These are phyloP conservation scores for Anser brachyrhynchus DNA, from an alignment of 2,113 vertebrate species.

Conservation along the genomic window DNA sequence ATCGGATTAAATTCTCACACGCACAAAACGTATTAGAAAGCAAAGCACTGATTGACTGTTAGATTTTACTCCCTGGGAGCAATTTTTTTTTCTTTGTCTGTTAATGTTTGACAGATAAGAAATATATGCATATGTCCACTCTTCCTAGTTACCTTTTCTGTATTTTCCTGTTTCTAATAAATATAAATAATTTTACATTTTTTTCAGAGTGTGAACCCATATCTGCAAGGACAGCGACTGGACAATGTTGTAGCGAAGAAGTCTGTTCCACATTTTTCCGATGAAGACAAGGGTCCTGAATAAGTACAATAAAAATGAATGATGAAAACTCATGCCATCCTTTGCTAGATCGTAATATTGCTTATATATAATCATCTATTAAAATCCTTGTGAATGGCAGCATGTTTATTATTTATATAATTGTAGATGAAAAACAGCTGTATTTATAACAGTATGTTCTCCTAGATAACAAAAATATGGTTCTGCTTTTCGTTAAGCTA, in stretches of 20 bases:
- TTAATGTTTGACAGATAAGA: neutral
- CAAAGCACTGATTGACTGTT: neutral
- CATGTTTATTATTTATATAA: constrained; percentile 74
- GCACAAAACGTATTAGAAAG: neutral
- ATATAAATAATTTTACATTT: neutral
- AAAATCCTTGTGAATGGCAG: constrained; percentile 64
- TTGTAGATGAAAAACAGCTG: constrained; percentile 70
- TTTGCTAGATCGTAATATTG: neutral
- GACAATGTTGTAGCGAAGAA: constrained; percentile 98
- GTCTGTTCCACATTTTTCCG: constrained; percentile 93
- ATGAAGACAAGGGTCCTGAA: constrained; percentile 83
- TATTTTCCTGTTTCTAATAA: neutral
- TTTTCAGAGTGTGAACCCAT: constrained; percentile 90
- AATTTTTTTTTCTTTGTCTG: neutral
- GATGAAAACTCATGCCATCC: neutral
- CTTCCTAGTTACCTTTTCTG: neutral
- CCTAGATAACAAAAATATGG: constrained; percentile 54
- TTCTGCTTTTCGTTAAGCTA: constrained; percentile 74
- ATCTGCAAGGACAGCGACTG: constrained; percentile 92
- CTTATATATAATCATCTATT: constrained; percentile 57
- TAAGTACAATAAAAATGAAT: constrained; percentile 67
- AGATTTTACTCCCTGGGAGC: neutral
- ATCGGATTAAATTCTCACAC: neutral
- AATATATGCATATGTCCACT: neutral
- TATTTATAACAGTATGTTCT: constrained; percentile 69